Conservation (phyloP, 37 sponge, comb jelly and placozoan genomes). For the Crambe crambe region DNA sequence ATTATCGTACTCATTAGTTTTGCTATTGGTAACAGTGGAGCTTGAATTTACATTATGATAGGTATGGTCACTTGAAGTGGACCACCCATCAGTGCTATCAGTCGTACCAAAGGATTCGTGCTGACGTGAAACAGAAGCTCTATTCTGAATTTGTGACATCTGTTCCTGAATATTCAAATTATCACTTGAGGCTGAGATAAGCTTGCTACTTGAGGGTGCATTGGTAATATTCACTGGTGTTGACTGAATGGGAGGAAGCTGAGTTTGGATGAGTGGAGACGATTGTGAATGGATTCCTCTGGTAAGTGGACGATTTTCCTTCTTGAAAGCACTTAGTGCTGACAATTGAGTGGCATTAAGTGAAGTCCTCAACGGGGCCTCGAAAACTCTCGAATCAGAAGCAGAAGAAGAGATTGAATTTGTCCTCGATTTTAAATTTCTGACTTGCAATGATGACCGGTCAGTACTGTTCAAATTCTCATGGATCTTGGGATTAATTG, state of each 20-base stretch:
- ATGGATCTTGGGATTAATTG: too few relatives aligned
- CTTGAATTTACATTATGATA: neutral
- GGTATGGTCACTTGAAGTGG: neutral
- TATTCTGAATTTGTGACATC: neutral
- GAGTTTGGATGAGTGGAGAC: neutral
- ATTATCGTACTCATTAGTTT: too few relatives aligned
- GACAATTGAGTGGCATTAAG: slow-evolving; percentile 6
- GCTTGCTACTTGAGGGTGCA: neutral
- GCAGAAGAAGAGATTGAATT: neutral
- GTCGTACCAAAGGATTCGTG: neutral
- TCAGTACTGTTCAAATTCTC: neutral
- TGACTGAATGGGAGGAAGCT: neutral
- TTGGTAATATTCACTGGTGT: neutral
- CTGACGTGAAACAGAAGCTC: neutral
- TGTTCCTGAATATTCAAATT: slow-evolving; percentile 9
- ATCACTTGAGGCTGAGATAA: slow-evolving; percentile 10
- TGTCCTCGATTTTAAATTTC: neutral
- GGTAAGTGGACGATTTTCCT: neutral
- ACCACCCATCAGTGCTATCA: neutral
- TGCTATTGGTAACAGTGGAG: too few relatives aligned
- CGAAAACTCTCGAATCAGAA: slow-evolving; percentile 3
- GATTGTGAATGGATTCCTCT: neutral
- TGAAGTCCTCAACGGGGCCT: slow-evolving; percentile 20
- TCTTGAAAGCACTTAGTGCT: neutral
- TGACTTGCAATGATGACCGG: too few relatives aligned